These are phyloP conservation scores for Ceratoteleas bidentatus DNA, from an alignment of 1,140 invertebrate species.

Conservation along the genomic window DNA sequence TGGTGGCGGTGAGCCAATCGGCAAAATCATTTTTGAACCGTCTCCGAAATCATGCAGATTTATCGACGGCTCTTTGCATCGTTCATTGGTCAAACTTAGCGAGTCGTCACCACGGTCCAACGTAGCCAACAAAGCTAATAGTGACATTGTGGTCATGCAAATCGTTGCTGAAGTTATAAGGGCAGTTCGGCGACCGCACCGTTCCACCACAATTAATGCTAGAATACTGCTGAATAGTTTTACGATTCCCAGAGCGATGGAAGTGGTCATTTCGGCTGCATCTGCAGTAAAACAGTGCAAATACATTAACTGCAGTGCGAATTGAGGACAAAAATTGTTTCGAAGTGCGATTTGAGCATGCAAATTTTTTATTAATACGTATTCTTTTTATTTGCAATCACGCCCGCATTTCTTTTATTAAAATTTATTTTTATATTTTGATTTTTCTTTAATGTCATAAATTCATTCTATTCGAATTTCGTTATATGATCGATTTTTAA, in stretches of 20 bases:
- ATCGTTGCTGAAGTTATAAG: conserved; percentile 81
- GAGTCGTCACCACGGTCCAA: conserved; percentile 73
- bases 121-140: conserved; percentile 78
- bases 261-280: conserved; percentile 73
- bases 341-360: too few species aligned
- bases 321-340: neutral
- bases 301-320: neutral
- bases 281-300: conserved; percentile 62
- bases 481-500: too few species aligned
- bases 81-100: conserved; percentile 59
- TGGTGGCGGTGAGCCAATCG: conserved; percentile 71
- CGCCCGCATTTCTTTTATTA: too few species aligned
- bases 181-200: conserved; percentile 81
- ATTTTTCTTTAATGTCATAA: too few species aligned
- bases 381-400: too few species aligned
- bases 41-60: conserved; percentile 43
- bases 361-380: too few species aligned
- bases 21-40: conserved; percentile 55
- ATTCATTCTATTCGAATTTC: too few species aligned
- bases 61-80: conserved; percentile 58
- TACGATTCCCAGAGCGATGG: conserved; percentile 77
- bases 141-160: conserved; percentile 78
- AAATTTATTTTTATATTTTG: too few species aligned
- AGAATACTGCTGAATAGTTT: conserved; percentile 76
- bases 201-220: conserved; percentile 81